Base-by-base conservation (phyloP, 1,140 invertebrate species). In the Leptinotarsa defecta region DNA sequence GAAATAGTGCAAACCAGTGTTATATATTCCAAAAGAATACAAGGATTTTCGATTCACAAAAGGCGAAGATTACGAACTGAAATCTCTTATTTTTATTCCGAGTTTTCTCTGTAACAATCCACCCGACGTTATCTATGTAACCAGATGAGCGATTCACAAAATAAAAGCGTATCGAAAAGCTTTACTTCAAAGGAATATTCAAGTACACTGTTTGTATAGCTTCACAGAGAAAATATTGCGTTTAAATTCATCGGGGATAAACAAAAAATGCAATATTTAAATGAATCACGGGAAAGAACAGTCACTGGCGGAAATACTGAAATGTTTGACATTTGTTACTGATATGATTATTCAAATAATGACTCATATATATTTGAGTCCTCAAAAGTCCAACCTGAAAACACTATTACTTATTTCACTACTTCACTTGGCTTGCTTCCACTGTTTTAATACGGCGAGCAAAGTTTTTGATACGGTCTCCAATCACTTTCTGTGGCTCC, bases 31-130 rank as follows among this genome's bases (percentile, higher is more conserved):
- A 15, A 19, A 57, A 57, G n/a, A 17, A n/a, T 57, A 57, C 52
- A 57, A 57, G 52, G 52, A 57, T 57, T 57, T 57, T 57, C n/a
- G 52, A 57, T 57, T 57, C 52, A 57, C 52, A 57, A 57, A 57
- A 57, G 52, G 52, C 52, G 52, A 57, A 57, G 52, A 57, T 57
- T 57, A 57, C 13, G 52, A 57, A 57, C 52, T 57, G 15, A 57
- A 57, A 57, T 57, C 52, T 4, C 13, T 13, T 57, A 57, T 57
- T 57, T 57, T 57, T 57, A 57, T 57, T 57, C 52, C 1, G 17
- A 15, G 52, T 57, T n/a, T 57, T 57, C 52, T 57, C n/a, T 57
- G 13, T 57, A 57, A 57, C 52, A 57, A 57, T 57, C n/a, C 52
- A 57, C 13, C 15, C 52, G 15, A 57, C 17, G 52, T 15, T 57